A percentile compares a stretch with the other conserved stretches of the same genome.
These are phyloP conservation scores for Sander vitreus DNA, from an alignment of 2,113 vertebrate genomes.

Conservation along the genomic window DNA sequence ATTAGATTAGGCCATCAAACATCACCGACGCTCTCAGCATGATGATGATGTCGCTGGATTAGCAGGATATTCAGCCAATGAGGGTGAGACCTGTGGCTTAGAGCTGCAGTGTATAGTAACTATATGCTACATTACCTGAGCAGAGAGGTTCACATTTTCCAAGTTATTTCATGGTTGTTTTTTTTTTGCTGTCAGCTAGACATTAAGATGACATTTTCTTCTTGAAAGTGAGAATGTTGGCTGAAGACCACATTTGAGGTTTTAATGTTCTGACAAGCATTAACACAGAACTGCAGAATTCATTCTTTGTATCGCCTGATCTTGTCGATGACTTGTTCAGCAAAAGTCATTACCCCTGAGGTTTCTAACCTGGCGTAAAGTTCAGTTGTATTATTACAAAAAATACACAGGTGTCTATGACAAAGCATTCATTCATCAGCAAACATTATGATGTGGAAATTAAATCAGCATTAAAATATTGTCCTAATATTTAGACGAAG, in stretches of 20 bases:
- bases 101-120: conserved; percentile 4
- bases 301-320: background rate
- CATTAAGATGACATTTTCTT: background rate
- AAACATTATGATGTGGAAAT: background rate
- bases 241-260: background rate
- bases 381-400: background rate
- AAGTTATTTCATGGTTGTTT: background rate
- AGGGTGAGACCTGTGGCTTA: background rate
- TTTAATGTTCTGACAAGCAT: background rate
- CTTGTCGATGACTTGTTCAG: background rate
- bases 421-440: background rate
- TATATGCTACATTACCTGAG: background rate
- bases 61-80: conserved; percentile 26
- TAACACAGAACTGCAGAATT: background rate
- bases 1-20: conserved; percentile 22
- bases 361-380: background rate
- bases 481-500: background rate
- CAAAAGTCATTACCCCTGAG: background rate
- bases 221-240: background rate
- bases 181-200: background rate
- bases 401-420: background rate
- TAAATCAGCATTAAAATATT: background rate
- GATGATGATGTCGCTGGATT: conserved; percentile 8
- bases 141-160: conserved; percentile 9
- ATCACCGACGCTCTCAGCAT: conserved; percentile 2